Evolutionary conservation across 2,797 vertebrate genomes (phyloP).

Genomic region (Hybognathus amarus): DNA sequence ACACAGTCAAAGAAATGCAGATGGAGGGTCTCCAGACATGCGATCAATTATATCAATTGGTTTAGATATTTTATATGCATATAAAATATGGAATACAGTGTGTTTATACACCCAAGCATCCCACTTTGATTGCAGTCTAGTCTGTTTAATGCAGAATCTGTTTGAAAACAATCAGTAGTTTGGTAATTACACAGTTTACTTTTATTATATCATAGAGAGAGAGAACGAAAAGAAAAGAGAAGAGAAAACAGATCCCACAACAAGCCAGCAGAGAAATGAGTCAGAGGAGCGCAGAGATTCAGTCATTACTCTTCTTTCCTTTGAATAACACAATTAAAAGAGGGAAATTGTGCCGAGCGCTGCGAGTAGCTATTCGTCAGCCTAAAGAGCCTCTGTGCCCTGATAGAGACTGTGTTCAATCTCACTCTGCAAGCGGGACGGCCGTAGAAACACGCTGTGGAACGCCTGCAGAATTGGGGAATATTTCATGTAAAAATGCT

Average conservation of each 20-base stretch:
- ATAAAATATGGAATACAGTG: neutral
- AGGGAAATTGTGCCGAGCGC: slow-evolving; percentile 22
- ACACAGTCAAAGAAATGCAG: neutral
- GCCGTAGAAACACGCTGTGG: slow-evolving; percentile 43
- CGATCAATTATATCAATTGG: neutral
- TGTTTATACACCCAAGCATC: neutral
- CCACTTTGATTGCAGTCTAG: neutral
- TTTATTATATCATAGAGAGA: neutral
- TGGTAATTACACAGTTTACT: slow-evolving; percentile 16
- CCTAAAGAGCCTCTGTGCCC: slow-evolving; percentile 34
- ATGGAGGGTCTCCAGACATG: neutral
- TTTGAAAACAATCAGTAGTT: slow-evolving; percentile 13
- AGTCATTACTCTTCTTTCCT: slow-evolving; percentile 28
- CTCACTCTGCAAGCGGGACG: slow-evolving; percentile 35
- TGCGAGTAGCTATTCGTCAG: slow-evolving; percentile 43
- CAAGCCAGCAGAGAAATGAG: slow-evolving; percentile 24
- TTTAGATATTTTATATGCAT: neutral
- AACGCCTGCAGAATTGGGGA: slow-evolving; percentile 42
- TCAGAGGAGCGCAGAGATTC: slow-evolving; percentile 19
- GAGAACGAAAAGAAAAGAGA: neutral
- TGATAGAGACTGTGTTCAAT: slow-evolving; percentile 38
- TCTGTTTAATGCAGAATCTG: neutral
- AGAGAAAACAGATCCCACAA: slow-evolving; percentile 13
- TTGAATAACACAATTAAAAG: slow-evolving; percentile 46
- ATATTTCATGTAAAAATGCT: slow-evolving; percentile 48